These are phyloP conservation scores for Synanceia verrucosa DNA, from an alignment of 2,797 vertebrate species.

Conservation along the genomic window DNA sequence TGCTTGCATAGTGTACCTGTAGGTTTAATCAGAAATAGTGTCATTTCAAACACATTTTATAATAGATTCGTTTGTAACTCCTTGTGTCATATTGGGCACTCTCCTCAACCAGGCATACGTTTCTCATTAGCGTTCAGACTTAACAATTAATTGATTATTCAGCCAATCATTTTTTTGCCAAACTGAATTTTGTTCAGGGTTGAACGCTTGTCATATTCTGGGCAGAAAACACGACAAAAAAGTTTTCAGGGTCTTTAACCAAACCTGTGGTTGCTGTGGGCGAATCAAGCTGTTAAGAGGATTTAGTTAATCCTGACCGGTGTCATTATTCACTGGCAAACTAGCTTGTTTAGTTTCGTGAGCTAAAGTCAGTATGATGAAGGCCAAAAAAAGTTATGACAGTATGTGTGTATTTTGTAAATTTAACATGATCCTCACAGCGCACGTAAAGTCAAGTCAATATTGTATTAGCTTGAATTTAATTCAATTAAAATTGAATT, in stretches of 20 bases:
- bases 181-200: slow-evolving; percentile 49
- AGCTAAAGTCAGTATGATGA: not conserved
- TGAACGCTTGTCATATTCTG: slow-evolving; percentile 42
- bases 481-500: not conserved
- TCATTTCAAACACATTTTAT: slow-evolving; percentile 11
- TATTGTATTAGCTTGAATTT: not conserved
- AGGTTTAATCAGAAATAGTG: slow-evolving; percentile 18
- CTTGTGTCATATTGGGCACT: slow-evolving; percentile 38
- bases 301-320: not conserved
- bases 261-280: not conserved
- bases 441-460: not conserved
- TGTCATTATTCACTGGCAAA: slow-evolving; percentile 6
- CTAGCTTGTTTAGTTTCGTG: not conserved
- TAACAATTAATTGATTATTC: slow-evolving; percentile 55
- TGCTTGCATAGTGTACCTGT: not conserved
- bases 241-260: slow-evolving; percentile 17
- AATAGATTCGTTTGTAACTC: slow-evolving; percentile 30
- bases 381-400: not conserved
- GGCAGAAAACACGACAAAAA: not conserved
- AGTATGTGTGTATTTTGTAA: not conserved
- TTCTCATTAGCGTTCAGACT: slow-evolving; percentile 52
- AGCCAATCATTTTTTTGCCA: slow-evolving; percentile 52
- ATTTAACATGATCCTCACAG: not conserved
- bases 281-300: not conserved
- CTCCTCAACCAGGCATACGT: slow-evolving; percentile 37